Evolutionary conservation across 2,888 invertebrate species (phyloP).

Genomic region (Unio delphinus): DNA sequence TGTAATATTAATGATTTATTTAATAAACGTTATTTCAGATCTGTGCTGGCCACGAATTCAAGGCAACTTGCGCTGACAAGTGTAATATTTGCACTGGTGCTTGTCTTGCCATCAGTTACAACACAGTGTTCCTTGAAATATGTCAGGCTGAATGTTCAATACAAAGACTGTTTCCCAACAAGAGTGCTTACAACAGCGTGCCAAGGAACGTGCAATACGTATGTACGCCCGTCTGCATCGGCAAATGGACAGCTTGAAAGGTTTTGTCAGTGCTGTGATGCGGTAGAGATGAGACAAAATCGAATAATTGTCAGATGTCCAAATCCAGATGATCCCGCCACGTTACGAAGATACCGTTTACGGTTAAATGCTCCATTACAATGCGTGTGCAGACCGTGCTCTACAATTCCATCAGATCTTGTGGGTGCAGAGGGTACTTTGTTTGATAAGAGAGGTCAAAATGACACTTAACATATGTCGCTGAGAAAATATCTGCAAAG

Average conservation of each 20-base stretch:
- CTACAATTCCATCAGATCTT: conserved; percentile 13
- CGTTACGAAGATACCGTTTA: conserved; percentile 2
- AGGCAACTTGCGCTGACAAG: too few relatives aligned
- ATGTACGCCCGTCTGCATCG: conserved; percentile 19
- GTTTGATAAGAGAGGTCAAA: neutral
- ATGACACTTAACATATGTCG: neutral
- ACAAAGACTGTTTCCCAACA: conserved; percentile 17
- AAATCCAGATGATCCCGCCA: conserved; percentile 4
- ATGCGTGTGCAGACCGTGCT: conserved; percentile 27
- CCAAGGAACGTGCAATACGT: conserved; percentile 23
- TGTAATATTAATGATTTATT: too few relatives aligned
- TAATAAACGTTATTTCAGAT: too few relatives aligned
- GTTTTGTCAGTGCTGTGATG: conserved; percentile 31
- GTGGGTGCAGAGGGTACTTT: conserved; percentile 12
- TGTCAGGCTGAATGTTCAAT: conserved; percentile 5
- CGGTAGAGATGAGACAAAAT: conserved; percentile 2
- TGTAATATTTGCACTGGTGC: too few relatives aligned
- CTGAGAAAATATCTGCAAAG: too few relatives aligned
- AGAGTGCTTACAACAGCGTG: conserved; percentile 14
- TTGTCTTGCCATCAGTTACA: too few relatives aligned
- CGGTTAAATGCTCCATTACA: conserved; percentile 14
- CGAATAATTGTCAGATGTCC: conserved; percentile 11
- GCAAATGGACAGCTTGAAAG: conserved; percentile 21
- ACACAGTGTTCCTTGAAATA: conserved; percentile 7
- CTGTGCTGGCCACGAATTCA: too few relatives aligned